A percentile compares a stretch with the other conserved stretches of the same genome.
Conservation (phyloP, 2,113 vertebrate species). For the Bubalus kerabau region DNA sequence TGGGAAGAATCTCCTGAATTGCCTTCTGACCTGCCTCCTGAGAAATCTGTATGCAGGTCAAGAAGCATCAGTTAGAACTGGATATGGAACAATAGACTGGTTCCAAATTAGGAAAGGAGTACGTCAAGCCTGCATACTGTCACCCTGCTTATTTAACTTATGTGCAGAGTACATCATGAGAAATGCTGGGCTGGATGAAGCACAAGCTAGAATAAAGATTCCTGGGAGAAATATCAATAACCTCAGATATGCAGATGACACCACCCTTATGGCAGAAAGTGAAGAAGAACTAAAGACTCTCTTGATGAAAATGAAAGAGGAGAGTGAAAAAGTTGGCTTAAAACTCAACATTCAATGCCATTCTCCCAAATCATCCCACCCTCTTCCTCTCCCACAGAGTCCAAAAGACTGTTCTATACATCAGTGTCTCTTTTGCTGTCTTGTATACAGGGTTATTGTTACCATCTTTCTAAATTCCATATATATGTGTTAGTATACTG, state of each 20-base stretch:
- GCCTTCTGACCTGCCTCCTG: background rate
- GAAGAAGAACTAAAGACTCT: too few species aligned
- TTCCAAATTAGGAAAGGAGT: background rate
- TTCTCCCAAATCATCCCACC: too few species aligned
- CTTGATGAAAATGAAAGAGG: too few species aligned
- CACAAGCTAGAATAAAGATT: background rate
- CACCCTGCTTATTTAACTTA: background rate
- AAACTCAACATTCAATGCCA: too few species aligned
- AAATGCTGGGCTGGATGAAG: background rate
- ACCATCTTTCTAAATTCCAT: too few species aligned
- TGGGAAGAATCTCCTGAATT: background rate
- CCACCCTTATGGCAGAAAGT: background rate
- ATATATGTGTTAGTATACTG: too few species aligned
- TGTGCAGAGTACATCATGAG: background rate
- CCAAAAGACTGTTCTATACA: too few species aligned
- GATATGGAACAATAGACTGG: background rate
- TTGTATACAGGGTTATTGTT: too few species aligned
- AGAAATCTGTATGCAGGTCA: background rate
- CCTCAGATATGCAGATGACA: background rate
- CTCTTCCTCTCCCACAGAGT: too few species aligned
- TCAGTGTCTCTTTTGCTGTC: too few species aligned
- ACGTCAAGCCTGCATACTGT: background rate
- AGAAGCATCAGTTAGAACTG: background rate
- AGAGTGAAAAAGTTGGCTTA: too few species aligned
- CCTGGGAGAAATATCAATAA: background rate